Evolutionary conservation across 2,888 invertebrate genomes (phyloP).

Genomic region (Atherix ibis): DNA sequence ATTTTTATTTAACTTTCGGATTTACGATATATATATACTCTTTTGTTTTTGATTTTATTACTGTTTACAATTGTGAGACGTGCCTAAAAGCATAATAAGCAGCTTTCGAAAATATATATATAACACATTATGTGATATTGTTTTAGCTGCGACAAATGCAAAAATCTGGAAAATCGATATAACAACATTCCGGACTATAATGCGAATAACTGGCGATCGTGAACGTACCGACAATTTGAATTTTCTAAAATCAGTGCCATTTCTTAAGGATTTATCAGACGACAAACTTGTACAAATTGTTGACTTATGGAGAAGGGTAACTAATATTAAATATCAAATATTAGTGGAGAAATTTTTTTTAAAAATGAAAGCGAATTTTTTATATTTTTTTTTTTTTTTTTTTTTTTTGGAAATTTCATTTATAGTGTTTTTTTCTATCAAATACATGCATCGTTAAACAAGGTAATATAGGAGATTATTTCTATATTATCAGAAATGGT

Average conservation of each 20-base stretch:
- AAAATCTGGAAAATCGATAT: conserved; percentile 81
- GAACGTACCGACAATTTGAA: conserved; percentile 71
- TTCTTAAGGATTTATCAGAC: conserved; percentile 55
- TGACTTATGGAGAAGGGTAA: conserved; percentile 70
- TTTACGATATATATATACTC: no score
- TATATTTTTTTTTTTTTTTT: no score
- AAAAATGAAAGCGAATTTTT: no score
- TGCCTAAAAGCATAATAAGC: no score
- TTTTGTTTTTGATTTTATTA: no score
- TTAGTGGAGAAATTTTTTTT: no score
- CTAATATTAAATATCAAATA: no score
- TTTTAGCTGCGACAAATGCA: conserved; percentile 53
- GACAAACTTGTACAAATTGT: conserved; percentile 66
- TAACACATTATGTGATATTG: neutral
- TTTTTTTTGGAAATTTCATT: no score
- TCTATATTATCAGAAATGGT: conserved; percentile 78
- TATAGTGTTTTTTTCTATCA: conserved; percentile 62
- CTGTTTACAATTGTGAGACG: no score
- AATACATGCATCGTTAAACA: conserved; percentile 67
- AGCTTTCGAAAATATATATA: no score
- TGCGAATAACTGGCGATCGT: conserved; percentile 71
- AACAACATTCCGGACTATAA: conserved; percentile 72
- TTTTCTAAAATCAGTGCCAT: conserved; percentile 67
- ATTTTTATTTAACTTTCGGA: no score
- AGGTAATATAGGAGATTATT: conserved; percentile 76